phyloP scores from a whole-genome alignment of 2,888 invertebrate species.

The Artemia sp. region DNA sequence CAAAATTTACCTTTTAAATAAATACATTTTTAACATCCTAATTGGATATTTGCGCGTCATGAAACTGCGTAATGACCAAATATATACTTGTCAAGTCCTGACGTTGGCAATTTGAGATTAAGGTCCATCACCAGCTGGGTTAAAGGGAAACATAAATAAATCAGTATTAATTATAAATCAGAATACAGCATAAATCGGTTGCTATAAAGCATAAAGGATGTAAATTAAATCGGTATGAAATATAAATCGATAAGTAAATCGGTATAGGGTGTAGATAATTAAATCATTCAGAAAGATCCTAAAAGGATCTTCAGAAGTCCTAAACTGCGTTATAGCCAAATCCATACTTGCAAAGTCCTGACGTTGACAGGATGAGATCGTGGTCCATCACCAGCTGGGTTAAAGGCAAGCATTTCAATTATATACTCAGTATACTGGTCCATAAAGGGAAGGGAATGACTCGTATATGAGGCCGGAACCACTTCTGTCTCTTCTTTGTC shows the following conservation, averaged over 20 bases:
- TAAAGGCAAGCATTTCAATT: constrained; percentile 81
- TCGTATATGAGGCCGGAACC: constrained; percentile 63
- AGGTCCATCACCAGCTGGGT: constrained; percentile 94
- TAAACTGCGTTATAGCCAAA: neutral
- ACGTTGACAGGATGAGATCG: constrained; percentile 59
- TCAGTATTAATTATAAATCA: no score
- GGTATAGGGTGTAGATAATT: no score
- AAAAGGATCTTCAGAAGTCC: neutral
- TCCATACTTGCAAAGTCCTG: constrained; percentile 48
- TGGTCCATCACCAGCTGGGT: constrained; percentile 94
- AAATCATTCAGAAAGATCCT: neutral
- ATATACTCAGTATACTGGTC: constrained; percentile 81
- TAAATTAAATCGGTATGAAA: no score
- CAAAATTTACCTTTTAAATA: no score
- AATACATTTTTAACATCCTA: no score
- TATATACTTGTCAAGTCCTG: constrained; percentile 48
- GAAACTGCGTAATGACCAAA: neutral
- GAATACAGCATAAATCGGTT: no score
- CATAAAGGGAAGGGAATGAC: constrained; percentile 68
- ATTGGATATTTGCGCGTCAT: no score
- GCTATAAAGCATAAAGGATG: no score
- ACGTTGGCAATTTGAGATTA: constrained; percentile 59
- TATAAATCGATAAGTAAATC: no score
- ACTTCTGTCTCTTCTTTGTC: constrained; percentile 78
- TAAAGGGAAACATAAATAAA: constrained; percentile 51